A percentile compares a stretch with the other conserved stretches of the same genome.
Conservation (phyloP, 2,113 vertebrate species). For the Brachirus orientalis region DNA sequence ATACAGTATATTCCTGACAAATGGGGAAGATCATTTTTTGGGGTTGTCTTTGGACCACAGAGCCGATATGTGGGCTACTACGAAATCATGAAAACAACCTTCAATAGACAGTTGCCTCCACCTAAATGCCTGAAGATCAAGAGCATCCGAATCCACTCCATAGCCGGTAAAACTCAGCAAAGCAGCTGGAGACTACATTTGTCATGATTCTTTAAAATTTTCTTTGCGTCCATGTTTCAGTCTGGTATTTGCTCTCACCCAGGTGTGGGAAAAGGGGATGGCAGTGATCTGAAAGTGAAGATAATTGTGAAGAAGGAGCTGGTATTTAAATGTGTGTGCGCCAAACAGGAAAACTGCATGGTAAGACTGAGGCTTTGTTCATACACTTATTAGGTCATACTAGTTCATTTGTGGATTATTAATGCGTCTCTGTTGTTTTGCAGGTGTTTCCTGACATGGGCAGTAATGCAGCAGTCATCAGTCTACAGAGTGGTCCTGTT, state of each 20-base stretch:
- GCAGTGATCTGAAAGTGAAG: constrained; percentile 88
- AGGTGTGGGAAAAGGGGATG: constrained; percentile 92
- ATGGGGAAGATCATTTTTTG: too few species aligned
- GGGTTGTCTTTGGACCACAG: constrained; percentile 81
- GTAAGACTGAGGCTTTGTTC: constrained; percentile 71
- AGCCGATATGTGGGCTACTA: constrained; percentile 95
- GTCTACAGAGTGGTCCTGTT: constrained; percentile 83
- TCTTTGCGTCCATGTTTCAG: too few species aligned
- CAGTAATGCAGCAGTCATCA: constrained; percentile 85
- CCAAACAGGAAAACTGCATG: constrained; percentile 85
- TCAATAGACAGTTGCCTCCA: constrained; percentile 86
- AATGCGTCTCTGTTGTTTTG: background rate
- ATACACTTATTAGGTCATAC: background rate
- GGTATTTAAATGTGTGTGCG: constrained; percentile 86
- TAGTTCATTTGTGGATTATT: background rate
- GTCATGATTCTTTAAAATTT: too few species aligned
- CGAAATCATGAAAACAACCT: constrained; percentile 88
- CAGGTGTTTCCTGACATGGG: constrained; percentile 90
- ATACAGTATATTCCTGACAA: too few species aligned
- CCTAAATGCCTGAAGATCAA: constrained; percentile 84
- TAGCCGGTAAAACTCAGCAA: constrained; percentile 84
- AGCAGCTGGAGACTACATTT: too few species aligned
- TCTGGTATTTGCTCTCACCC: constrained; percentile 1
- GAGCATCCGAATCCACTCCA: constrained; percentile 88
- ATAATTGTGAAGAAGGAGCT: constrained; percentile 82